A percentile compares a stretch with the other conserved stretches of the same genome.
These are phyloP conservation scores for Anarsia innoxiella DNA, from an alignment of 2,888 invertebrate genomes.

Conservation along the genomic window DNA sequence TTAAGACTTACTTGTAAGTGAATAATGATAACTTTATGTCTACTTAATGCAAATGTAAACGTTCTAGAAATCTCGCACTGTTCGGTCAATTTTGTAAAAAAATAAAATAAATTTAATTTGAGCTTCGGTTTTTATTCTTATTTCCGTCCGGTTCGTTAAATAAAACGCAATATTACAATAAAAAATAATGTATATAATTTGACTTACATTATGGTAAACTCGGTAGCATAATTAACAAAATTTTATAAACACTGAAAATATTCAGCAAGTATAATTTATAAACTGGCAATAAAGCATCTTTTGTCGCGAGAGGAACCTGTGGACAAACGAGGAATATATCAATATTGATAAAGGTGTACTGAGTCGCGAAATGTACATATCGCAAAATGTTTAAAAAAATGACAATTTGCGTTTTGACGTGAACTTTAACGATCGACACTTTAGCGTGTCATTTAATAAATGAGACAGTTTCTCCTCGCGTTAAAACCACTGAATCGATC, in stretches of 20 bases:
- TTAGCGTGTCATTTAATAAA: too few species aligned
- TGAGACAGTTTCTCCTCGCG: too few species aligned
- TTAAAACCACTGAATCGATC: too few species aligned
- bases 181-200: conserved; percentile 74
- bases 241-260: conserved; percentile 71
- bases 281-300: conserved; percentile 71
- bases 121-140: conserved; percentile 45
- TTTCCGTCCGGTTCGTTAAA: conserved; percentile 18
- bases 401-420: too few species aligned
- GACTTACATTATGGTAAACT: conserved; percentile 71
- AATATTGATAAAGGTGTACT: too few species aligned
- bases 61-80: conserved; percentile 76
- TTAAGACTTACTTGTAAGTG: conserved; percentile 73
- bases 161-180: conserved; percentile 57
- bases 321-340: too few species aligned
- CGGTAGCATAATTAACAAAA: conserved; percentile 71
- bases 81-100: conserved; percentile 76
- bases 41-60: conserved; percentile 76
- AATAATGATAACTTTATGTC: conserved; percentile 72
- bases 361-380: too few species aligned
- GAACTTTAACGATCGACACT: too few species aligned
- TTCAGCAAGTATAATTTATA: conserved; percentile 70
- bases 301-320: conserved; percentile 45
- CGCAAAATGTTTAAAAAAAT: too few species aligned
- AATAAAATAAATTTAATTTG: conserved; percentile 71